Evolutionary conservation across 2,797 vertebrate genomes (phyloP).

Genomic region (Glyptemys insculpta): DNA sequence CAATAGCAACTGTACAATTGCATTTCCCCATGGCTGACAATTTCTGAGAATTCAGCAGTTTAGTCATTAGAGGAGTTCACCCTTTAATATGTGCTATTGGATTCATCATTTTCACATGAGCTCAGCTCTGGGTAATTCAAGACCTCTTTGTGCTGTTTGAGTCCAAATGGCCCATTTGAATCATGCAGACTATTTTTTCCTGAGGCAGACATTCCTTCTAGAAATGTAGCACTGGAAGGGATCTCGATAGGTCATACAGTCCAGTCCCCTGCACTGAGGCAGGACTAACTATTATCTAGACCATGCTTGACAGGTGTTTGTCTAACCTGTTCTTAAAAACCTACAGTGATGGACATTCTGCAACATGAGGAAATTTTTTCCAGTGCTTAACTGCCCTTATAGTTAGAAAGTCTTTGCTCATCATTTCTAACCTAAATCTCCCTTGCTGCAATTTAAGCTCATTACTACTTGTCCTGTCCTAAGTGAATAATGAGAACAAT

Average conservation of each 20-base stretch:
- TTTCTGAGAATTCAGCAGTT: background rate
- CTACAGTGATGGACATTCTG: background rate
- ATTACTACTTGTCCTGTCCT: background rate
- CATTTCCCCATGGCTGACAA: background rate
- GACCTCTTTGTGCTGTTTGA: background rate
- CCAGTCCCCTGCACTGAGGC: background rate
- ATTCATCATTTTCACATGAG: constrained; percentile 1
- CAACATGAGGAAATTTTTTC: background rate
- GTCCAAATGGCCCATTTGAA: constrained; percentile 19
- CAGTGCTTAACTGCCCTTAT: background rate
- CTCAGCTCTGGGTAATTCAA: constrained; percentile 5
- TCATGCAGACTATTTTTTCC: background rate
- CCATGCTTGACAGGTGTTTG: background rate
- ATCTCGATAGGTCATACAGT: background rate
- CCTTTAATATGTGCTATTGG: background rate
- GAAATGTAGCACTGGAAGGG: background rate
- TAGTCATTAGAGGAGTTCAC: background rate
- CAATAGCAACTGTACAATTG: background rate
- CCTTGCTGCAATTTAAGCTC: background rate
- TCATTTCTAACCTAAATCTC: background rate
- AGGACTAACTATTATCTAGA: background rate
- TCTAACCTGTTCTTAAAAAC: background rate
- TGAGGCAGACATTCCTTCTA: background rate
- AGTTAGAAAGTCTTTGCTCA: background rate
- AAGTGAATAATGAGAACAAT: background rate